Conservation (phyloP, 1,140 invertebrate genomes). For the Glossosoma conforme region DNA sequence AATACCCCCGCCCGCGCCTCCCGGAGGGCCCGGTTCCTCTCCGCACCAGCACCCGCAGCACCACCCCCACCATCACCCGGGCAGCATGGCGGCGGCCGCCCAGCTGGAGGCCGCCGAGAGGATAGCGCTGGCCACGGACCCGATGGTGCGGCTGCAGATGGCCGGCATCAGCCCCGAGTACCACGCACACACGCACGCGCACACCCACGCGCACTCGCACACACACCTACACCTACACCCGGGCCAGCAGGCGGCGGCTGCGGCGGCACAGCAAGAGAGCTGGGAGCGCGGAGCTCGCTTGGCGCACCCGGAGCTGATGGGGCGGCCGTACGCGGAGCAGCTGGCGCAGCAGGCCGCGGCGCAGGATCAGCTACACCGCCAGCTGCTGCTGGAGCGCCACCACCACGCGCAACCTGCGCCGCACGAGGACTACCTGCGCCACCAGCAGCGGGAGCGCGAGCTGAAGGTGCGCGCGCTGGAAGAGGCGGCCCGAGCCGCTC, state of each 20-base stretch:
- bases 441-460: slow-evolving; percentile 77
- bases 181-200: slow-evolving; percentile 78
- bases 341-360: slow-evolving; percentile 73
- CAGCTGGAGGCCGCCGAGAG: slow-evolving; percentile 52
- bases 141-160: slow-evolving; percentile 75
- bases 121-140: slow-evolving; percentile 45
- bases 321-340: slow-evolving; percentile 77
- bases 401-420: slow-evolving; percentile 61
- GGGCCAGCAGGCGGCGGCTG: slow-evolving; percentile 68
- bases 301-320: slow-evolving; percentile 67
- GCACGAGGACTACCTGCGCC: slow-evolving; percentile 75
- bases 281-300: slow-evolving; percentile 44
- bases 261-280: slow-evolving; percentile 63
- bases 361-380: slow-evolving; percentile 81
- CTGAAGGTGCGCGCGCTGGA: slow-evolving; percentile 79
- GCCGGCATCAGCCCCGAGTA: slow-evolving; percentile 76
- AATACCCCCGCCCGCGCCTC: slow-evolving; percentile 54
- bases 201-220: slow-evolving; percentile 80
- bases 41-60: slow-evolving; percentile 43
- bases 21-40: slow-evolving; percentile 46
- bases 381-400: slow-evolving; percentile 73
- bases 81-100: slow-evolving; percentile 54
- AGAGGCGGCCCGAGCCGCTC: slow-evolving; percentile 74
- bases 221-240: slow-evolving; percentile 85
- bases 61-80: slow-evolving; percentile 46